Conservation (phyloP, 2,888 invertebrate genomes). For the Tridacna crocea region DNA sequence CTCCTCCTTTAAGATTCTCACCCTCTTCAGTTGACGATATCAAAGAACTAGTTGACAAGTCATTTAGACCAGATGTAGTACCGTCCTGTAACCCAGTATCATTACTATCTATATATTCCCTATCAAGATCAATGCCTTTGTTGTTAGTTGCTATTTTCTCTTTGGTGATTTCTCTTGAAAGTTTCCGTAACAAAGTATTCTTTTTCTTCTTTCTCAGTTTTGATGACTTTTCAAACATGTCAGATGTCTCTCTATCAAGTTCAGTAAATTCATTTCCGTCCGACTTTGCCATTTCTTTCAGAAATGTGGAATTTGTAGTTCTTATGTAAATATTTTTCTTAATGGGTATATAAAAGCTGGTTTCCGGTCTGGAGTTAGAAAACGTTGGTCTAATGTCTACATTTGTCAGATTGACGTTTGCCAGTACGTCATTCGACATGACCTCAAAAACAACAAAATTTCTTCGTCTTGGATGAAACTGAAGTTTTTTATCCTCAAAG, state of each 20-base stretch:
- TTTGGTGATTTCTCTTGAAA: conserved; percentile 19
- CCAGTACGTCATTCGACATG: background rate
- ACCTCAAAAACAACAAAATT: conserved; percentile 14
- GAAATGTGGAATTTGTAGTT: background rate
- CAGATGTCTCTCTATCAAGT: background rate
- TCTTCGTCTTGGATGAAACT: conserved; percentile 20
- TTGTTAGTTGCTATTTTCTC: background rate
- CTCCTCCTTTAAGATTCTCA: too few species aligned
- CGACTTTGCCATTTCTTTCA: background rate
- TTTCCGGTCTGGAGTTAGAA: background rate
- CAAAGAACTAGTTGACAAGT: background rate
- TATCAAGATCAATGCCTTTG: background rate
- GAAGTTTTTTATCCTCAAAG: background rate
- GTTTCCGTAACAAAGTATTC: background rate
- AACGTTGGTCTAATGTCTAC: conserved; percentile 5
- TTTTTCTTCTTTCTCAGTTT: conserved; percentile 15
- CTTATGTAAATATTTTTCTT: conserved; percentile 7
- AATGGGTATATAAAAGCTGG: background rate
- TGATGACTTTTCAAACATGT: background rate
- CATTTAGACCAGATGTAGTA: background rate
- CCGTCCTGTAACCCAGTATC: background rate
- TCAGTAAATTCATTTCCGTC: background rate
- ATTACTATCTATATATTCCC: background rate
- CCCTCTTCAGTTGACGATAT: background rate
- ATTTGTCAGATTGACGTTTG: conserved; percentile 11